Evolutionary conservation across 2,888 invertebrate species (phyloP).

Genomic region (Stenurella melanura): DNA sequence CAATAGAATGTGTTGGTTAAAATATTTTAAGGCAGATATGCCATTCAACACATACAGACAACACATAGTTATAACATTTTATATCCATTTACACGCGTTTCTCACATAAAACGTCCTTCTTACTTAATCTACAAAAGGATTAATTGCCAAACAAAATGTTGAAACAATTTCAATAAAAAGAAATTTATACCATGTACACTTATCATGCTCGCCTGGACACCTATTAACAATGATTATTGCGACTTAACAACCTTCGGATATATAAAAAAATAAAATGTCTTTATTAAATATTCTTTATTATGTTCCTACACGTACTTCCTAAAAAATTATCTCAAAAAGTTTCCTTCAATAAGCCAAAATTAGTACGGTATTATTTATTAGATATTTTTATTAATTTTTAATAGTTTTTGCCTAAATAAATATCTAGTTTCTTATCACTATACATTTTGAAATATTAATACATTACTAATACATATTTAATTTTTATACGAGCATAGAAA

Average conservation of each 20-base stretch:
- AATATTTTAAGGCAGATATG: not conserved
- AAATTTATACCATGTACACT: conserved; percentile 14
- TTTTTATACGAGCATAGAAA: not conserved
- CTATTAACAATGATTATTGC: conserved; percentile 4
- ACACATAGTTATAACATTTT: not conserved
- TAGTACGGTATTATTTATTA: not conserved
- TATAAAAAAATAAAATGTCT: not conserved
- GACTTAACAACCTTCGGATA: conserved; percentile 11
- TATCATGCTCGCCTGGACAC: conserved; percentile 23
- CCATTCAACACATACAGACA: not conserved
- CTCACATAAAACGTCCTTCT: not conserved
- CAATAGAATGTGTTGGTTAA: not conserved
- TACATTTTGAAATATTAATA: not conserved
- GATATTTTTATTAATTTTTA: not conserved
- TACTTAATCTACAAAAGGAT: conserved; percentile 18
- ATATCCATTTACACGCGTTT: not conserved
- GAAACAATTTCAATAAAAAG: conserved; percentile 35
- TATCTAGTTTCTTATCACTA: not conserved
- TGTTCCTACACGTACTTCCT: not conserved
- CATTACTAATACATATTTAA: not conserved
- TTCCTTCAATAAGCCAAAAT: not conserved
- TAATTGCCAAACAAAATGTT: conserved; percentile 40
- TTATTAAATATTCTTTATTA: conserved; percentile 20
- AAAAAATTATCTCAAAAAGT: not conserved
- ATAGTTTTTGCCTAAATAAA: not conserved